Evolutionary conservation across 2,888 invertebrate genomes (phyloP).

Genomic region (Thymelicus lineola): DNA sequence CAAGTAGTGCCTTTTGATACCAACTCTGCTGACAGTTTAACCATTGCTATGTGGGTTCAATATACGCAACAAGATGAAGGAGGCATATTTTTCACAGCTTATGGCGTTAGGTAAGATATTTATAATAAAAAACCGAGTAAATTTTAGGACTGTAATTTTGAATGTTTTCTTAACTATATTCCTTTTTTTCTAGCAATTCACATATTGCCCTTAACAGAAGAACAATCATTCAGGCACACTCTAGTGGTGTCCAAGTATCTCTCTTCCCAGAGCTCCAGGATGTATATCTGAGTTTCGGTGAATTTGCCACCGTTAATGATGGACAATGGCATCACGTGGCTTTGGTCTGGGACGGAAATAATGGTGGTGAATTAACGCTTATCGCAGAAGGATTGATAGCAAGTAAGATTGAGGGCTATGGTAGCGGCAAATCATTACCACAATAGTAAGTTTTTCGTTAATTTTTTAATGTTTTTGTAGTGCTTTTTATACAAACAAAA

Average conservation of each 20-base stretch:
- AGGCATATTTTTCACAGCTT: constrained; percentile 97
- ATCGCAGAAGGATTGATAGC: constrained; percentile 98
- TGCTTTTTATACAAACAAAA: background rate
- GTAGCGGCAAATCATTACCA: constrained; percentile 91
- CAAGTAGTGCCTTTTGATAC: constrained; percentile 96
- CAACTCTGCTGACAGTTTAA: constrained; percentile 90
- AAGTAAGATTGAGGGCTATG: constrained; percentile 95
- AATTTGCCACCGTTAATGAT: constrained; percentile 97
- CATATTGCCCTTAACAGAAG: constrained; percentile 91
- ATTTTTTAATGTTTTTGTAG: constrained; percentile 3
- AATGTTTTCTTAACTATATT: background rate
- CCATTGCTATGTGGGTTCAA: constrained; percentile 98
- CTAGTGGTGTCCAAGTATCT: constrained; percentile 96
- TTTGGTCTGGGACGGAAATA: constrained; percentile 96
- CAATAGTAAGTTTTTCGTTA: constrained; percentile 87
- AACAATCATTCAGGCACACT: constrained; percentile 95
- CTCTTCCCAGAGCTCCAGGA: constrained; percentile 95
- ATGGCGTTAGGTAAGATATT: constrained; percentile 90
- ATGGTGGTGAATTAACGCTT: constrained; percentile 93
- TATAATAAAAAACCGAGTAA: background rate
- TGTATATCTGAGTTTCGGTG: constrained; percentile 95
- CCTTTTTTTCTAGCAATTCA: constrained; percentile 86
- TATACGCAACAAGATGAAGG: constrained; percentile 96
- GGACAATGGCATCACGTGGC: constrained; percentile 99
- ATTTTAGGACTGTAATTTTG: background rate